Base-by-base conservation (phyloP, 2,797 vertebrate genomes). In the Oophaga sylvatica region DNA sequence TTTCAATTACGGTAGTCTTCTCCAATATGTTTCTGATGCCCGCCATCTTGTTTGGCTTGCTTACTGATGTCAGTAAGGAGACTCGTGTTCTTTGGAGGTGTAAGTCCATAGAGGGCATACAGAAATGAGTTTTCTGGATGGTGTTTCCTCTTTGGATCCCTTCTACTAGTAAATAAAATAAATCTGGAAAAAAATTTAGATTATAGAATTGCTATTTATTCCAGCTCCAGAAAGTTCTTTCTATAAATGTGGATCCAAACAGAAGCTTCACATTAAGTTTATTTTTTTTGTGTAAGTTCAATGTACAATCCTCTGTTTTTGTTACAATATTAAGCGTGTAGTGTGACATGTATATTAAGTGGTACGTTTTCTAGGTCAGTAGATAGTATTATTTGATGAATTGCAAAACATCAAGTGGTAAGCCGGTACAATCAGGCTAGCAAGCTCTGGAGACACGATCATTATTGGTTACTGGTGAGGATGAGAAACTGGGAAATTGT, bases 381-480 rank as follows among this genome's bases (percentile, higher is more conserved):
- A 75, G 71, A 75, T 75, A 75, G 45, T 56, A 77, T 53, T 53
- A 77, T 26, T 26, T 77, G 75, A 77, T 56, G n/a, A 75, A 75
- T 53, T 48, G 71, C 56, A 77, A 56, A 77, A 77, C 45, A 53
- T 76, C 45, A 56, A 26, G 71, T 13, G 41, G 48, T 77, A 77
- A 77, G 73, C 45, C 11, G 2, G 22, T 56, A 53, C 22, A 77
- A 77, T 77, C n/a, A 9, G 48, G 75, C 48, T 77, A 7, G 22
- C 48, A 17, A 56, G 75, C 75, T 26, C 45, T 48, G n/a, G 48
- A 53, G 12, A 48, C 71, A n/a, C 11, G 71, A 56, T 56, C 45
- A 77, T 77, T 77, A 77, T 77, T 75, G 22, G 48, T 56, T 56
- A 56, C 75, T 26, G 41, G 41, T 2, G n/a, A 26, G 75, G 75